These are phyloP conservation scores for Spheniscus mendiculus DNA, from an alignment of 2,113 vertebrate genomes.

Conservation along the genomic window DNA sequence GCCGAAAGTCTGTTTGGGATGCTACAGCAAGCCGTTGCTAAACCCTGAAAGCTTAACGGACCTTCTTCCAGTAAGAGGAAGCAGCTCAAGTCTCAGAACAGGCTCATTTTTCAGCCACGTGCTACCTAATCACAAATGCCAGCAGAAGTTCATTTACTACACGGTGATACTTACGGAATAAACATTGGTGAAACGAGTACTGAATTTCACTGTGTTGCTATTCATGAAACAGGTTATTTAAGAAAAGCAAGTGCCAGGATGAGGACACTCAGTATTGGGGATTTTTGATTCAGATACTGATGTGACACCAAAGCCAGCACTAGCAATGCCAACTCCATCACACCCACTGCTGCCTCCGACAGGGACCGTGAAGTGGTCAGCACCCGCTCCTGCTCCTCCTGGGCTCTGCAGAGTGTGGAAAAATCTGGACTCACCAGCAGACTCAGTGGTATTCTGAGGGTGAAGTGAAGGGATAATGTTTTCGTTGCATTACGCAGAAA, in stretches of 20 bases:
- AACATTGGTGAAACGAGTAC: not conserved
- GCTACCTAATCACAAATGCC: not conserved
- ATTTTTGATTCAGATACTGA: not conserved
- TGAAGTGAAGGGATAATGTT: not conserved
- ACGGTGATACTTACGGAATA: not conserved
- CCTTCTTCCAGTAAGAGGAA: not conserved
- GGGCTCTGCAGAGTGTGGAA: not conserved
- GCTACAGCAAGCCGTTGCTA: not conserved
- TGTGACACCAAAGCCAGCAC: not conserved
- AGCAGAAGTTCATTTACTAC: not conserved
- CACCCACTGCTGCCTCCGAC: rapidly evolving
- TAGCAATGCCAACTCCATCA: not conserved
- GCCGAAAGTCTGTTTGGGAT: too few relatives aligned
- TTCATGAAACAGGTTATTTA: not conserved
- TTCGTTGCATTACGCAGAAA: not conserved
- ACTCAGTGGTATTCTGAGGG: not conserved
- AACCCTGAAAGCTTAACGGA: not conserved
- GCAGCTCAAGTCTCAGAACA: not conserved
- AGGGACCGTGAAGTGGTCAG: not conserved
- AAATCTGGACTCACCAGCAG: not conserved
- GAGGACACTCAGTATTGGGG: not conserved
- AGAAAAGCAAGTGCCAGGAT: not conserved
- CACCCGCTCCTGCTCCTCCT: not conserved
- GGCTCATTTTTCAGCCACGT: not conserved
- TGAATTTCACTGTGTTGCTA: not conserved